These are phyloP conservation scores for Mus minutoides DNA, from an alignment of 2,797 vertebrate species.

Conservation along the genomic window DNA sequence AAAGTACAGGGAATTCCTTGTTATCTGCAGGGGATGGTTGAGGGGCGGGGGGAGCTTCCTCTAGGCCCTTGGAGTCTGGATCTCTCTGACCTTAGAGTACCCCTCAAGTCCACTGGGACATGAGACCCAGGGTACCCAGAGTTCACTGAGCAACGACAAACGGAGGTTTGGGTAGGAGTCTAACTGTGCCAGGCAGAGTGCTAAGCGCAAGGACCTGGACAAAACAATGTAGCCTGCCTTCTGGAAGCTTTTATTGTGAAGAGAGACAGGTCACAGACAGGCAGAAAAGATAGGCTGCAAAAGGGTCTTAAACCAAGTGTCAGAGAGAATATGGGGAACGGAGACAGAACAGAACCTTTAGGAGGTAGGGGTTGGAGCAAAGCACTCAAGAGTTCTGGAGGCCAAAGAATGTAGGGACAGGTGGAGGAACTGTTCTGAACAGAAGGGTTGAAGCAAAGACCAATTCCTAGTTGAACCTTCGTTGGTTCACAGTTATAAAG, in stretches of 20 bases:
- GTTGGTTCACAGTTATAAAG: constrained; percentile 66
- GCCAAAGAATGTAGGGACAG: not conserved
- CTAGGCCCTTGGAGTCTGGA: not conserved
- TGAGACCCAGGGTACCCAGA: not conserved
- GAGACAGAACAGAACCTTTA: constrained; percentile 21
- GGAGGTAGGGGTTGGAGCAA: constrained; percentile 9
- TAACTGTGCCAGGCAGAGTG: not conserved
- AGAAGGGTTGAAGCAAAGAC: not conserved
- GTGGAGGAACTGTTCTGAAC: constrained; percentile 33
- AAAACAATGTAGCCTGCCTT: not conserved
- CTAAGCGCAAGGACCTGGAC: not conserved
- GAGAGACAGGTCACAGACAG: not conserved
- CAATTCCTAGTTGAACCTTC: constrained; percentile 8
- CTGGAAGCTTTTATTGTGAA: constrained; percentile 13
- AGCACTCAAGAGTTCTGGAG: constrained; percentile 1
- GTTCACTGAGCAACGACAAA: not conserved
- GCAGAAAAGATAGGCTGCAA: not conserved
- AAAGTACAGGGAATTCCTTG: constrained; percentile 52
- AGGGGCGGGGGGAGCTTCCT: not conserved
- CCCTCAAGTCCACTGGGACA: not conserved
- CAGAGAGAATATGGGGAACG: not conserved
- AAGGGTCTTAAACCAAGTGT: not conserved
- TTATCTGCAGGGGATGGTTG: constrained; percentile 23
- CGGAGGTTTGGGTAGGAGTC: not conserved
- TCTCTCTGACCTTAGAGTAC: not conserved